Evolutionary conservation across 2,113 vertebrate species (phyloP), one percentile per base, ranked within the genome.

Genomic region (Dipodomys ordii): DNA sequence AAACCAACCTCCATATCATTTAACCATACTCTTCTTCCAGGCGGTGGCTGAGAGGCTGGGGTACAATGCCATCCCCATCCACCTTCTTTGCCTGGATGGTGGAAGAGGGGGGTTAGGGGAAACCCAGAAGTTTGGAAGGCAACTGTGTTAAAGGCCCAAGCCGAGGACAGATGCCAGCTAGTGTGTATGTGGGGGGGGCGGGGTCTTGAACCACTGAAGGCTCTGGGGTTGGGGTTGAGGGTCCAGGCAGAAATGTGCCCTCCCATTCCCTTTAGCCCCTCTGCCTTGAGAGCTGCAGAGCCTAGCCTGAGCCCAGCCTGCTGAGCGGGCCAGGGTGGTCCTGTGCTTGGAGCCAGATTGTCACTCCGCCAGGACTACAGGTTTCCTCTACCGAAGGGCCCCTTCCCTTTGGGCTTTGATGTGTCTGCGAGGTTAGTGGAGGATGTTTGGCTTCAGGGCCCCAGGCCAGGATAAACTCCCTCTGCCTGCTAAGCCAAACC

Each of bases 361-460:
- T 87, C 87, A 82, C 87, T 65, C 83, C 3, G 60, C 93, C 87
- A 76, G 88, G 89, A 16, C 83, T 74, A 60, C 90, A 77, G 74
- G 92, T 86, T 97, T 96, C 96, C 97, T 97, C 88, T 94, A 30
- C 68, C 1, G 62, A 95, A 96, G 96, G 96, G 96, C 96, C 93
- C 96, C 95, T 96, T 96, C 92, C 94, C 81, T 71, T 81, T 2
- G 3, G 53, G 90, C 96, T 97, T 96, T 97, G 96, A 97, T 92
- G 96, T 96, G 97, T 97, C 96, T 97, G 84, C 80, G 28, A 97
- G 94, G 95, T 96, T 97, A 89, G 91, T 76, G 67, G 82, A 96
- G 96, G 97, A 96, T 96, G 96, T 97, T 97, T 97, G 94, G 92
- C 81, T 96, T 93, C 25, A 19, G 93, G 96, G 96, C 90, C 1